These are phyloP conservation scores for Bufo gargarizans DNA, from an alignment of 2,113 vertebrate genomes.

Conservation along the genomic window DNA sequence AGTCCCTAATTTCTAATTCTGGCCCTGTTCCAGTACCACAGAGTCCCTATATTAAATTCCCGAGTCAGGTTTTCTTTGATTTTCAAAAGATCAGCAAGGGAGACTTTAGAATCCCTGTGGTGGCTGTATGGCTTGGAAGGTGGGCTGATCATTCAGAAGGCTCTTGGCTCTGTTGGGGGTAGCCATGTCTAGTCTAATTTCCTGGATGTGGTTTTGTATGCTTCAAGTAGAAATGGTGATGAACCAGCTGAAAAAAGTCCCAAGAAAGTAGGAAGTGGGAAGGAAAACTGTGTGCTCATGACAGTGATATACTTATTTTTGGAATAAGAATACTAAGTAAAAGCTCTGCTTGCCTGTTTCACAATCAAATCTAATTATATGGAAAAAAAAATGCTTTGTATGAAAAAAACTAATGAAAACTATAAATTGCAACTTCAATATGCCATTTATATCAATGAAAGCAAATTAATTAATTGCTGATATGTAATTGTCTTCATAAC, in stretches of 20 bases:
- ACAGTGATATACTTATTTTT: constrained; percentile 37
- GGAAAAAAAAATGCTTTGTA: neutral
- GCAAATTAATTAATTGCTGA: neutral
- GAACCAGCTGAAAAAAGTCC: constrained; percentile 40
- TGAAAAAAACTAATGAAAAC: neutral
- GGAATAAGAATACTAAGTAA: constrained; percentile 1
- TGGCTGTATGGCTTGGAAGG: constrained; percentile 1
- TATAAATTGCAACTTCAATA: neutral
- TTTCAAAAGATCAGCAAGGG: constrained; percentile 23
- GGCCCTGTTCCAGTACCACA: neutral
- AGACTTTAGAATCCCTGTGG: neutral
- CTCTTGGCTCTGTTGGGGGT: constrained; percentile 23
- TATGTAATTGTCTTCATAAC: neutral
- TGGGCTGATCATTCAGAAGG: neutral
- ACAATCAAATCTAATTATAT: neutral
- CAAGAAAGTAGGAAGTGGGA: constrained; percentile 20
- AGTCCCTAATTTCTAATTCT: neutral
- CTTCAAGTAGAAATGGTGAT: constrained; percentile 33
- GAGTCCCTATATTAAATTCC: constrained; percentile 19
- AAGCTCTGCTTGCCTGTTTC: neutral
- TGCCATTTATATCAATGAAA: neutral
- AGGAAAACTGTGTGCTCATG: constrained; percentile 12
- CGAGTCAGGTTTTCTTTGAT: constrained; percentile 27
- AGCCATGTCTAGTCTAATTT: constrained; percentile 45
- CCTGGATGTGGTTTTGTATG: constrained; percentile 54